phyloP scores from a whole-genome alignment of 2,113 vertebrate species.

The Anser brachyrhynchus region DNA sequence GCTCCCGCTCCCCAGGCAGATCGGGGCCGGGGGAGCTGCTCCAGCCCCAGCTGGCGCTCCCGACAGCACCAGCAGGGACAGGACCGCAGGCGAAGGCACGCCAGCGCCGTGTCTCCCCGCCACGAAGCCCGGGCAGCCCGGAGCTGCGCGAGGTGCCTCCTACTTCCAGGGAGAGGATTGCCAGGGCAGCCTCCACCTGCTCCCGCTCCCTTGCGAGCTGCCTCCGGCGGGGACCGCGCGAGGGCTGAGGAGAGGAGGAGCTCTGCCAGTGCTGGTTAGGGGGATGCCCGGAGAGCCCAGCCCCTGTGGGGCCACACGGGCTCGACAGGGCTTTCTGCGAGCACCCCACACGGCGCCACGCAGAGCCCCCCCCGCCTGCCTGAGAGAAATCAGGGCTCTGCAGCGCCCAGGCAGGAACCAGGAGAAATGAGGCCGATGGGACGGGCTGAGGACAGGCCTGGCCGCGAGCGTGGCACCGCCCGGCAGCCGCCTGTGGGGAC shows the following conservation, averaged over 20 bases:
- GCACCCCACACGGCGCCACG: neutral
- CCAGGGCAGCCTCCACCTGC: neutral
- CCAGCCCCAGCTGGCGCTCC: neutral
- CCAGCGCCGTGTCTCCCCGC: neutral
- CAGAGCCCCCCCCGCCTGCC: neutral
- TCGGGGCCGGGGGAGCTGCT: neutral
- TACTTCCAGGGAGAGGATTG: no score
- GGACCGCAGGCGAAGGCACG: no score
- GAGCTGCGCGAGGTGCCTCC: neutral
- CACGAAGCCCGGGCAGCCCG: neutral
- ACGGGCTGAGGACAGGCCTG: neutral
- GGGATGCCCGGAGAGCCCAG: neutral
- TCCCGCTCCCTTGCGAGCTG: neutral
- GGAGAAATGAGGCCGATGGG: neutral
- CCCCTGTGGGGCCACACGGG: neutral
- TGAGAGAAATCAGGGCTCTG: neutral
- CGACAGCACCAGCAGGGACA: no score
- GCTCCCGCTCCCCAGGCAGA: neutral
- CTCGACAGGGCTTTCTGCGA: neutral
- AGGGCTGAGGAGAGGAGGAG: neutral
- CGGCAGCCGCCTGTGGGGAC: neutral
- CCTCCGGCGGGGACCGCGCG: neutral
- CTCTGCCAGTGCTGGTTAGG: neutral
- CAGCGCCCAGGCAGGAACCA: neutral
- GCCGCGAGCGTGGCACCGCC: neutral